Base-by-base conservation (phyloP, 2,113 vertebrate genomes). In the Anoura caudifer region DNA sequence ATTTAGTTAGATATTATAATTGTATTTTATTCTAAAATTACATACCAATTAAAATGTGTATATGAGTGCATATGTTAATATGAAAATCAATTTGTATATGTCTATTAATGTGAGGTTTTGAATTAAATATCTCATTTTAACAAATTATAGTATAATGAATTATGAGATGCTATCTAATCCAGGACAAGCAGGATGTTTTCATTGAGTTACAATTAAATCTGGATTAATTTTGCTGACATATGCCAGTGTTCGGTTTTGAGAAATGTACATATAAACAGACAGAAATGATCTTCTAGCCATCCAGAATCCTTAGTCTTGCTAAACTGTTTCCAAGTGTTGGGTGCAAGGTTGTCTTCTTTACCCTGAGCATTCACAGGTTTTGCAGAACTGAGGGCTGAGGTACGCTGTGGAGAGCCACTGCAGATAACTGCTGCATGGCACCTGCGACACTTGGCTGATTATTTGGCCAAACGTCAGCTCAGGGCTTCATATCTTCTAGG, bases 121-220 rank as follows among this genome's bases (percentile, higher is more conserved):
- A 47, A 28, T 36, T 63, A 38, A 72, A 52, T 72, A 61, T 77
- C n/a, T 77, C 9, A 79, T 77, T 88, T 92, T 89, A 77, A 83
- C 61, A 41, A 88, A 70, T 45, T 67, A 70, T 84, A 17, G 6
- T 43, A 24, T 45, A 63, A 36, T 45, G 63, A 79, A 26, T 31
- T 84, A 43, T 63, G 36, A 89, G 16, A 38, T 90, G 41, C 43
- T 77, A 43, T 72, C 45, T 85, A 90, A 84, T 72, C 31, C 36
- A 43, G 24, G 9, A 79, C 7, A 19, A 90, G 5, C 15, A 1
- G 7, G 72, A 89, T 69, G 12, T 28, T 43, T 65, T 85, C 14
- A 45, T 7, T 88, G 26, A 61, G 31, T 56, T 13, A 56, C 8
- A 65, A 59, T 72, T 72, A 50, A 84, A 91, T 50, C 56, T 88